Evolutionary conservation across 2,797 vertebrate genomes (phyloP).

Genomic region (Clarias laeviceps): DNA sequence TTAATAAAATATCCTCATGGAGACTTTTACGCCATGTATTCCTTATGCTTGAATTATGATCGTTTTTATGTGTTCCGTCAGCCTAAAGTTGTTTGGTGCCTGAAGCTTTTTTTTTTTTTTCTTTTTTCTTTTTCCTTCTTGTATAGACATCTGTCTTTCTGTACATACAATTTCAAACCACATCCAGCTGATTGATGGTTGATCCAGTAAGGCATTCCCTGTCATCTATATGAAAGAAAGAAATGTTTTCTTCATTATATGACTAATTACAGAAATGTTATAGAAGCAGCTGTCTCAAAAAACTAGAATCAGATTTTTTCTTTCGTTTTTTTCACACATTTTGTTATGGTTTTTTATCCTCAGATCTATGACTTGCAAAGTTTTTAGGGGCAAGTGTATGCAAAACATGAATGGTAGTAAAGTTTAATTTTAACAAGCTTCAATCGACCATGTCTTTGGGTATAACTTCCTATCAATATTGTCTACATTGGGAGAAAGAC

Average conservation of each 20-base stretch:
- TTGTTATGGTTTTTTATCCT: neutral
- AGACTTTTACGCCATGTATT: neutral
- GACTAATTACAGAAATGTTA: neutral
- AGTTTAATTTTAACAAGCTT: neutral
- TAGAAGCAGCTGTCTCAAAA: neutral
- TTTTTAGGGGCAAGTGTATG: neutral
- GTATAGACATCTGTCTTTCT: neutral
- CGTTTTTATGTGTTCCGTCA: neutral
- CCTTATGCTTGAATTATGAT: neutral
- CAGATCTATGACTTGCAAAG: neutral
- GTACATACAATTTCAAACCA: neutral
- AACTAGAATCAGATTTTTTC: neutral
- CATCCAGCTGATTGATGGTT: neutral
- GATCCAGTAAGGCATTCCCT: neutral
- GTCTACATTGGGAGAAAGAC: neutral
- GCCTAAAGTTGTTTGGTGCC: neutral
- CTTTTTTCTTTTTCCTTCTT: neutral
- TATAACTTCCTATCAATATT: neutral
- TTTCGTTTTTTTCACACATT: neutral
- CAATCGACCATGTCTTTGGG: neutral
- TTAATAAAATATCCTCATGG: conserved; percentile 26
- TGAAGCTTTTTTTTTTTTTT: neutral
- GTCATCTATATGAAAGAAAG: neutral
- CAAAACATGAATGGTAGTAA: neutral
- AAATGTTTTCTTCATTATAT: neutral